A percentile compares a stretch with the other conserved stretches of the same genome.
These are phyloP conservation scores for Saguinus imperator DNA, from an alignment of 2,113 vertebrate genomes.

Conservation along the genomic window DNA sequence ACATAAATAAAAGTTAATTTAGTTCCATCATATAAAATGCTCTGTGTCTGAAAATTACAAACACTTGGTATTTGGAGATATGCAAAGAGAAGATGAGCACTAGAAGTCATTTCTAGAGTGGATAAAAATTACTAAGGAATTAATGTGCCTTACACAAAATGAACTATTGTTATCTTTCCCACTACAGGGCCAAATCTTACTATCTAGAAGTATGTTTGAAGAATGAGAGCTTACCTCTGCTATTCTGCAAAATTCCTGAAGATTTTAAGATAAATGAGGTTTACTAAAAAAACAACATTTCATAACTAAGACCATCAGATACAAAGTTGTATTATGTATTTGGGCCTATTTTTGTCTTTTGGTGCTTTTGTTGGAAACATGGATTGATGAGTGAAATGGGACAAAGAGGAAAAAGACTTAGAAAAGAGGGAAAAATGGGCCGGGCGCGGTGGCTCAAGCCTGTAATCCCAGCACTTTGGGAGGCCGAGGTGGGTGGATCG, in stretches of 20 bases:
- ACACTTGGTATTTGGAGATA: background rate
- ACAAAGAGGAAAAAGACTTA: constrained; percentile 17
- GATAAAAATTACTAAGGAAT: background rate
- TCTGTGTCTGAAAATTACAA: constrained; percentile 4
- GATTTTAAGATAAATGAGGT: constrained; percentile 10
- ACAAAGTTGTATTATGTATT: background rate
- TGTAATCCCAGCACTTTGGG: too few species aligned
- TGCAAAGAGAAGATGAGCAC: background rate
- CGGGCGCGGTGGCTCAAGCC: too few species aligned
- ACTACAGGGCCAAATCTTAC: background rate
- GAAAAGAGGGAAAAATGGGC: background rate
- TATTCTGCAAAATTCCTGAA: background rate
- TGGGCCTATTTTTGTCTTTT: background rate
- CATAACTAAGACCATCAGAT: background rate
- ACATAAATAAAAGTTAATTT: constrained; percentile 16
- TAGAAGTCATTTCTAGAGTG: background rate
- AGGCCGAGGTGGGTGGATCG: too few species aligned
- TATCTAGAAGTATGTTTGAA: background rate
- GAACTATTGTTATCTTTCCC: background rate
- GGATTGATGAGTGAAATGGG: background rate
- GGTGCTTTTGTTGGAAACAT: background rate
- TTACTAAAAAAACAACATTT: constrained; percentile 40
- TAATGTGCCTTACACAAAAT: background rate
- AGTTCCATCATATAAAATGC: background rate
- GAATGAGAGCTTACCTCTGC: background rate